Conservation (phyloP, 2,888 invertebrate species). For the Aplocera efformata region DNA sequence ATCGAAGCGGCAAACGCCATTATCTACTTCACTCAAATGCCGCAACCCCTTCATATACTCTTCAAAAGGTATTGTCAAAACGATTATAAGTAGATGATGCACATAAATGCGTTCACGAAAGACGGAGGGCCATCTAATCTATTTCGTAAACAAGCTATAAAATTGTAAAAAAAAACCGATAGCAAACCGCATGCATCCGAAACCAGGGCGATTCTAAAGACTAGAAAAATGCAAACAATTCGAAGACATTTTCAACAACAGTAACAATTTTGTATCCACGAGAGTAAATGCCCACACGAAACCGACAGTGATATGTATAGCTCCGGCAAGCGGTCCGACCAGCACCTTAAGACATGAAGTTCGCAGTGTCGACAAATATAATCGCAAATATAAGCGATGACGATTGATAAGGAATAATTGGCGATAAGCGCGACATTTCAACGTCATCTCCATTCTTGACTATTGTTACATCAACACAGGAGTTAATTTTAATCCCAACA, state of each 20-base stretch:
- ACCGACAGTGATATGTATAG: conserved; percentile 63
- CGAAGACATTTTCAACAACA: conserved; percentile 42
- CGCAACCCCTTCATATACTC: conserved; percentile 36
- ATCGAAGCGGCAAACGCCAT: conserved; percentile 31
- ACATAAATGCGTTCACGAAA: conserved; percentile 47
- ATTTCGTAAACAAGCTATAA: conserved; percentile 40
- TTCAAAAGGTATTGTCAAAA: conserved; percentile 32
- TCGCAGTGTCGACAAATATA: conserved; percentile 55
- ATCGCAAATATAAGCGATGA: conserved; percentile 38
- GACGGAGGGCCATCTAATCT: conserved; percentile 34
- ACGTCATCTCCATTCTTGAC: no score
- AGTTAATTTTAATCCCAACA: no score
- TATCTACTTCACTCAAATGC: conserved; percentile 31
- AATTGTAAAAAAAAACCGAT: conserved; percentile 44
- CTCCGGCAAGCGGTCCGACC: conserved; percentile 34
- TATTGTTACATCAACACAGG: no score
- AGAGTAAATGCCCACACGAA: conserved; percentile 44
- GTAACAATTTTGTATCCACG: conserved; percentile 37
- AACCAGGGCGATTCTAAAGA: conserved; percentile 61
- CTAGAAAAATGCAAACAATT: conserved; percentile 78
- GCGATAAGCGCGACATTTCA: background rate
- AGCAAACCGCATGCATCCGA: conserved; percentile 47
- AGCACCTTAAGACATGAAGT: conserved; percentile 23
- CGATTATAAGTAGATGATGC: conserved; percentile 40
- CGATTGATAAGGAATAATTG: background rate